These are phyloP conservation scores for Triplophysa dalaica DNA, from an alignment of 2,113 vertebrate species.

Conservation along the genomic window DNA sequence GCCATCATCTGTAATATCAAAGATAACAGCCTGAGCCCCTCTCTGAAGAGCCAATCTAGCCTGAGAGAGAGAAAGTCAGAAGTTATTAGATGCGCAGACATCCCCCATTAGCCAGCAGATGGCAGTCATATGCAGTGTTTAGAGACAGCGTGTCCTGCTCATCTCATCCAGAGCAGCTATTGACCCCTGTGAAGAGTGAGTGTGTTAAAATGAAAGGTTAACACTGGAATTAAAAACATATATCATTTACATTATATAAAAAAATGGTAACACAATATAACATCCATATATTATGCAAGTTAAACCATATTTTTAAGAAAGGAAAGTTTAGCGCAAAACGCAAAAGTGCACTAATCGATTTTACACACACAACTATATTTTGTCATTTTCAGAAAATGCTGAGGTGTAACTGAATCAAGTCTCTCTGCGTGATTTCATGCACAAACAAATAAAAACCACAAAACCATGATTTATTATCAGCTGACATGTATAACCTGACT, in stretches of 20 bases:
- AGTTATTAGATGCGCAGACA: not conserved
- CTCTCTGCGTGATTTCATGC: too few relatives aligned
- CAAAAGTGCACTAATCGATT: not conserved
- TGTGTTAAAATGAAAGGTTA: not conserved
- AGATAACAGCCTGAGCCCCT: slow-evolving; percentile 92
- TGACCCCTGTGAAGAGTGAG: not conserved
- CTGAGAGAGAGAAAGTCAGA: slow-evolving; percentile 65
- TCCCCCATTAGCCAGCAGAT: slow-evolving; percentile 36
- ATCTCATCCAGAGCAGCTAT: slow-evolving; percentile 7
- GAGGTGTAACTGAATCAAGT: too few relatives aligned
- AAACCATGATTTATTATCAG: not conserved
- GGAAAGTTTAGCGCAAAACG: not conserved
- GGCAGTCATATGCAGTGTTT: slow-evolving; percentile 3
- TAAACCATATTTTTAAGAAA: too few relatives aligned
- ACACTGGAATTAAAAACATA: too few relatives aligned
- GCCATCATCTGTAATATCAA: slow-evolving; percentile 89
- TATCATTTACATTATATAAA: too few relatives aligned
- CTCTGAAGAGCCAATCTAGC: slow-evolving; percentile 90
- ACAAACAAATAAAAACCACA: too few relatives aligned
- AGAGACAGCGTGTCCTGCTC: not conserved
- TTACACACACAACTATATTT: not conserved
- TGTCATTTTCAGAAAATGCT: not conserved
- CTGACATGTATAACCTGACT: not conserved
- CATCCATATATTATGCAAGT: too few relatives aligned
- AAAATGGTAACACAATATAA: too few relatives aligned